Base-by-base conservation (phyloP, 2,113 vertebrate genomes). In the Struthidea cinerea region DNA sequence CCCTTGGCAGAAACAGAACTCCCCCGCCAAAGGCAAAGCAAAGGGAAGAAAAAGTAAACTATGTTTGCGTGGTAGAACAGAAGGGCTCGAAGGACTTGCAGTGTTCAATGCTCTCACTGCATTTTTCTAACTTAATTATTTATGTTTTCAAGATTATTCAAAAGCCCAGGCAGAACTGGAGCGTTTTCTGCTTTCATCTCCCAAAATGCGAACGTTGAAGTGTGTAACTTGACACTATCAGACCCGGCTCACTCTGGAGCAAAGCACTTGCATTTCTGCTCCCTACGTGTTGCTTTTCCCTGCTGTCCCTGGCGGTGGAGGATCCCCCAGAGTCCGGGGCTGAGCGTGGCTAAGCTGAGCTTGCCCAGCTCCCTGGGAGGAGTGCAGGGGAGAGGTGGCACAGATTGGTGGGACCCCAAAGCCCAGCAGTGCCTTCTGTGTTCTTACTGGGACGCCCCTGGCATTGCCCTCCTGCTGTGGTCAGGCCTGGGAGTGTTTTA, bases 101-200 rank as follows among this genome's bases (percentile, higher is more conserved):
- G 59, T 11, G 46, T 73, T 91, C 61, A 27, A 14, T 47, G 69
- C 69, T 86, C 79, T 63, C 89, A 44, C 46, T 78, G 59, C 84
- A 7, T 71, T 92, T 95, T 81, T 37, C 65, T 53, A 33, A 22
- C 53, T 96, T 20, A 83, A 93, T 95, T 90, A 95, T 94, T 94
- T 50, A 87, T 87, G 84, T 90, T 89, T 91, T 37, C 61, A 77
- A 74, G 75, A 74, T 94, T 83, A 90, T 80, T 93, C 78, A 65
- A 55, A 94, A 74, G 59, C 78, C 39, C 16, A 4, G 81, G 89
- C 78, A 85, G 71, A 88, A n/a, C 78, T 37, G 14, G 11, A 73
- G 78, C 14, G 37, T 55, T 94, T 94, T 52, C 59, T 87, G 50
- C 87, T 95, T 93, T 88, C n/a, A 91, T 76, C 70, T 90, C 63